Conservation (phyloP, 2,113 vertebrate genomes). For the Salvelinus sp. region DNA sequence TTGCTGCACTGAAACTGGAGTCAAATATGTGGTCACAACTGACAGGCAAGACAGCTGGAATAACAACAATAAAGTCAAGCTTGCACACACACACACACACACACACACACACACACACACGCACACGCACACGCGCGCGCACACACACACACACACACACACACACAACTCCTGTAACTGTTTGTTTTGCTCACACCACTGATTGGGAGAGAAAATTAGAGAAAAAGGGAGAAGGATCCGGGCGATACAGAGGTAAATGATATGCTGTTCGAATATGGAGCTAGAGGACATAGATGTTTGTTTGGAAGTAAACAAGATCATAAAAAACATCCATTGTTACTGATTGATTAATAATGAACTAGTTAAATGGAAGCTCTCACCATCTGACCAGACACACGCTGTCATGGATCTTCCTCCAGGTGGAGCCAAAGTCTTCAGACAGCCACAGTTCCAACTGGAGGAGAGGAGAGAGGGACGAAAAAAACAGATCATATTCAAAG, state of each 20-base stretch:
- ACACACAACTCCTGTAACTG: neutral
- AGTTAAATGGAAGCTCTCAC: conserved; percentile 68
- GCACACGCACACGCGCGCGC: too few species aligned
- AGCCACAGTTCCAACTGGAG: conserved; percentile 77
- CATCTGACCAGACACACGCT: conserved; percentile 89
- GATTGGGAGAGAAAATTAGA: too few species aligned
- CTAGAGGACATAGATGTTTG: too few species aligned
- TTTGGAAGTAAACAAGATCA: too few species aligned
- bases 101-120: neutral
- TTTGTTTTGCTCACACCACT: too few species aligned
- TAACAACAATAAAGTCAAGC: conserved; percentile 40
- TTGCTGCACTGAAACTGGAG: conserved; percentile 31
- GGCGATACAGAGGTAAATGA: too few species aligned
- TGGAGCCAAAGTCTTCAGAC: conserved; percentile 86
- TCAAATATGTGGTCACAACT: conserved; percentile 23
- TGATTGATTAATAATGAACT: neutral
- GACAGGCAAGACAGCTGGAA: conserved; percentile 50
- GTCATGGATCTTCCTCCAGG: conserved; percentile 86
- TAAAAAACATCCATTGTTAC: too few species aligned
- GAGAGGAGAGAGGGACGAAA: conserved; percentile 11
- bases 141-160: neutral
- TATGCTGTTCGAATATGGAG: too few species aligned
- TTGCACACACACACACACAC: conserved; percentile 1
- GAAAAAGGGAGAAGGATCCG: too few species aligned
- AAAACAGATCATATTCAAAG: neutral